Base-by-base conservation (phyloP, 2,888 invertebrate genomes). In the Selenia dentaria region DNA sequence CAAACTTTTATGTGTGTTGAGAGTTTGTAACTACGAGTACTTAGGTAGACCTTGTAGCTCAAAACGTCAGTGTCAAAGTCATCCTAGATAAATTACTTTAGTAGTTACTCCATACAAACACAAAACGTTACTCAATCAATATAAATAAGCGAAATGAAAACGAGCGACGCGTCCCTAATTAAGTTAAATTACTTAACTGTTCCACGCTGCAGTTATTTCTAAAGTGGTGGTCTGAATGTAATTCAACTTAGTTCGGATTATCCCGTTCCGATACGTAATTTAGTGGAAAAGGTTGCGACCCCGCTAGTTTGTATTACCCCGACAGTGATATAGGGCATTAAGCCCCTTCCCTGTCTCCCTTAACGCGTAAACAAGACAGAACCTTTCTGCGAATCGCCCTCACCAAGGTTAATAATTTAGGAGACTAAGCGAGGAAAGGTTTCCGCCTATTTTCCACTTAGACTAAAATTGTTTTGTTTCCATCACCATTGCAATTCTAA, bases 261-360 rank as follows among this genome's bases (percentile, higher is more conserved):
- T 85, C 84, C 84, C 81, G 72, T 80, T 81, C 84, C 85, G 81
- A 89, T 90, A 88, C 81, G 84, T 83, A 90, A 90, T 90, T 88
- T 83, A 87, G 83, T 85, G 86, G 87, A 87, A 88, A 89, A 89
- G 88, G 88, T 87, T 85, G 80, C 76, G 84, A 84, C 83, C 88
- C 86, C 71, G 80, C 84, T 82, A 88, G 86, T 88, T 89, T 85
- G 86, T 84, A 83, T 85, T 83, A 80, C 81, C 78, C 83, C 79
- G 86, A 84, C 87, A 87, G 85, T 90, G 88, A 90, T 88, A 89
- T 85, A 88, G 89, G 86, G 83, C 83, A 89, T 89, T 88, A 88
- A 88, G 87, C 83, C 84, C 83, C 86, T 81, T 76, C 80, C 77
- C 81, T 74, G 74, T 82, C 83, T 84, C 87, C 86, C 86, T 83